A percentile compares a stretch with the other conserved stretches of the same genome.
Conservation (phyloP, 2,113 vertebrate species). For the Pygoscelis adeliae region DNA sequence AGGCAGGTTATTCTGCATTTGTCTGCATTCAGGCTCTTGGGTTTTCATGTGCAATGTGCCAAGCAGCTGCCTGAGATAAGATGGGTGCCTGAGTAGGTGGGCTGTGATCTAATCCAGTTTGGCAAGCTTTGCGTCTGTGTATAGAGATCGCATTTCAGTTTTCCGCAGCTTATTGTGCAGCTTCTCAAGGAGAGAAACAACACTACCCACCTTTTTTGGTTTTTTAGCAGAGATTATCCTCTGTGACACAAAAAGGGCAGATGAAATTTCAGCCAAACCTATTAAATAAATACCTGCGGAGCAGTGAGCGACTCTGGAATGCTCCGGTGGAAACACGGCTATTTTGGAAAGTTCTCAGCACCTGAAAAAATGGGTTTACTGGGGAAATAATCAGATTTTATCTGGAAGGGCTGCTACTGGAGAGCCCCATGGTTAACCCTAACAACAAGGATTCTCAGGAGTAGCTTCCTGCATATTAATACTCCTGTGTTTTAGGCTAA, state of each 20-base stretch:
- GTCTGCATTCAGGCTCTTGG: background rate
- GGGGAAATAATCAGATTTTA: background rate
- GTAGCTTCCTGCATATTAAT: background rate
- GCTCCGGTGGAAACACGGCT: background rate
- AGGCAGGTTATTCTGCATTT: background rate
- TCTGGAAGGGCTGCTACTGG: background rate
- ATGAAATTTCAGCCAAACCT: slow-evolving; percentile 45
- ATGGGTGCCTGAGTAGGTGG: slow-evolving; percentile 25
- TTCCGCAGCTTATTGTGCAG: background rate
- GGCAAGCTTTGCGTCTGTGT: background rate
- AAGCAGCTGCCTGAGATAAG: background rate
- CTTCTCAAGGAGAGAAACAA: background rate
- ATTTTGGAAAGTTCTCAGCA: background rate
- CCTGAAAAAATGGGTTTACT: background rate
- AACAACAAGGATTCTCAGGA: background rate
- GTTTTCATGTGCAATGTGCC: background rate
- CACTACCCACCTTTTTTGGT: background rate
- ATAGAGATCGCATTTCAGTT: background rate
- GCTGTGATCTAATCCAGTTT: slow-evolving; percentile 13
- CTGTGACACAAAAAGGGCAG: background rate
- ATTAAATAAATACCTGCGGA: background rate
- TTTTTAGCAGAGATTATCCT: background rate
- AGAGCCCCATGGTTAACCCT: background rate
- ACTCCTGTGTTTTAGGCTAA: background rate
- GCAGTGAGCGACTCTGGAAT: background rate